phyloP scores from a whole-genome alignment of 2,113 vertebrate species.

The Scytalopus superciliaris region DNA sequence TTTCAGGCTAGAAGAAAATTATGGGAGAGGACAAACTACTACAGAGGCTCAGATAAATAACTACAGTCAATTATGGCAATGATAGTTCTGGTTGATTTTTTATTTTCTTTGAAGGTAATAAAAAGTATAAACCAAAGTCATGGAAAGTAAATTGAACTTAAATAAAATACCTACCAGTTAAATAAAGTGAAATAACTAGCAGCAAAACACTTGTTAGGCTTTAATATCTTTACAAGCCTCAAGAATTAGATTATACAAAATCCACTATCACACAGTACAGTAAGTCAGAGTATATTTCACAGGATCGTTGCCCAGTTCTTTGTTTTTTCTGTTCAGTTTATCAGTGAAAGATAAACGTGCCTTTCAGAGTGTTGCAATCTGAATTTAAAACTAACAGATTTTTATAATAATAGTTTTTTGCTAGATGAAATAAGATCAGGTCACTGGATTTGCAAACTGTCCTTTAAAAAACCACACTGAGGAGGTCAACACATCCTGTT shows the following conservation, averaged over 20 bases:
- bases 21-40: not conserved
- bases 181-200: not conserved
- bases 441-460: not conserved
- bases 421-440: not conserved
- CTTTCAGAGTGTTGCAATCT: not conserved
- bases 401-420: not conserved
- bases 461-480: not conserved
- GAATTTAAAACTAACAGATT: not conserved
- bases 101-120: not conserved
- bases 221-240: not conserved
- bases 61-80: not conserved
- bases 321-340: slow-evolving; percentile 32
- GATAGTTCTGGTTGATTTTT: not conserved
- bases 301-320: not conserved
- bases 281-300: not conserved
- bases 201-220: not conserved
- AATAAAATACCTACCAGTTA: not conserved
- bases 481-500: not conserved
- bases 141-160: not conserved
- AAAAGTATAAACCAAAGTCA: not conserved
- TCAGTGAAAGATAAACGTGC: not conserved
- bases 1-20: not conserved
- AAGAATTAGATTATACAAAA: slow-evolving; percentile 25
- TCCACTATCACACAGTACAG: not conserved
- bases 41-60: not conserved